Base-by-base conservation (phyloP, 1,140 invertebrate species). In the Solenopsis invicta region DNA sequence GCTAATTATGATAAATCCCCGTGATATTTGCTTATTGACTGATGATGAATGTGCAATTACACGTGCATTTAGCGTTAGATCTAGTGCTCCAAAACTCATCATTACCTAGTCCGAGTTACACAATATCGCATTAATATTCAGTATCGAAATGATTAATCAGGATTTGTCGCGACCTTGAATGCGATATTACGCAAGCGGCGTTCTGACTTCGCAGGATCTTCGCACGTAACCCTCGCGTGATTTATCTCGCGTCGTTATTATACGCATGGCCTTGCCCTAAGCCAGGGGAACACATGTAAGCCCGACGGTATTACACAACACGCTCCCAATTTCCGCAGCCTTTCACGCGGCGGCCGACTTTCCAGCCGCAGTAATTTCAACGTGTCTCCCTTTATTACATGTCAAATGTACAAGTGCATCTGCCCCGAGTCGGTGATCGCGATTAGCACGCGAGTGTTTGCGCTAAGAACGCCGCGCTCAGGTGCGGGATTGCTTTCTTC, bases 281-380 rank as follows among this genome's bases (percentile, higher is more conserved):
- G 89, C 88, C 69, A 48, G 54, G 52, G 52, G 48, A 88, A 81
- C 89, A 66, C 69, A 54, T 86, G 86, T 90, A 90, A 90, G 69
- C 54, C 21, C 54, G 86, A 34, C 76, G 88, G 76, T 87, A 90
- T 90, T 90, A 88, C 52, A 64, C 74, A 90, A 90, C 86, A 67
- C 59, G 81, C 64, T 86, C 78, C 88, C 85, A 90, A 90, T 90
- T 90, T 90, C 86, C 81, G 86, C 62, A 56, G 85, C 56, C 64
- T 88, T 86, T 67, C 76, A 41, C 61, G 48, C 59, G 67, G 8
- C 85, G 80, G 69, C 75, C 76, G 86, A 86, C 37, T 90, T 90
- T 88, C 80, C 86, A 78, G 80, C n/a, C 67, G 72, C 66, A 9
- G 59, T 88, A 82, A 90, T 90, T 90, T 88, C 88, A 61, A 3